Conservation (phyloP, 2,888 invertebrate genomes). For the Gordius sp. region DNA sequence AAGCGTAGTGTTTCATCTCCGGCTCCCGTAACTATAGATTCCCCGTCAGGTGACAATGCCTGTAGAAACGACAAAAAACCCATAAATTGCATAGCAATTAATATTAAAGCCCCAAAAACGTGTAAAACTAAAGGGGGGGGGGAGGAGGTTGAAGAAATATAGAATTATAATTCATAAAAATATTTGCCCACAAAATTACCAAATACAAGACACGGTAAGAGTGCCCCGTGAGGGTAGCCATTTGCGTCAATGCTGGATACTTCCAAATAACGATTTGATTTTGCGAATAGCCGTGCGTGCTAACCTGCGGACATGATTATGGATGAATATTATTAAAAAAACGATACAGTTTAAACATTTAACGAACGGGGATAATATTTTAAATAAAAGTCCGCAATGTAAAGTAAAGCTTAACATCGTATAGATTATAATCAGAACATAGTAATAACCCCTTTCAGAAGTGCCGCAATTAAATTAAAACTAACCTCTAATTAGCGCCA, state of each 20-base stretch:
- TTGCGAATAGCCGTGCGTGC: constrained; percentile 91
- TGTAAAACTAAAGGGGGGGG: neutral
- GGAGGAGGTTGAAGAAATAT: neutral
- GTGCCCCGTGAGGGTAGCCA: constrained; percentile 84
- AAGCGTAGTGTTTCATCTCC: constrained; percentile 90
- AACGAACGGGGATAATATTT: too few relatives aligned
- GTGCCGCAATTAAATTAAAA: too few relatives aligned
- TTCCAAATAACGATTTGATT: constrained; percentile 98
- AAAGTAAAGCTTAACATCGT: too few relatives aligned
- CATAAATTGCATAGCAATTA: neutral
- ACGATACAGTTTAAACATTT: too few relatives aligned
- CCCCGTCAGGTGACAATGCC: constrained; percentile 86
- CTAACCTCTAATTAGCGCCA: too few relatives aligned
- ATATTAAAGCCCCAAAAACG: neutral
- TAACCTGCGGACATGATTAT: constrained; percentile 31
- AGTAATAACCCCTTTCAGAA: too few relatives aligned
- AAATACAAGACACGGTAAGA: constrained; percentile 78
- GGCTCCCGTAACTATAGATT: constrained; percentile 91
- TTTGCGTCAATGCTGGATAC: constrained; percentile 79
- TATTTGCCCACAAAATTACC: constrained; percentile 24
- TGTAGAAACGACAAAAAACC: constrained; percentile 19
- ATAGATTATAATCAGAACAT: too few relatives aligned
- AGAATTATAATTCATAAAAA: constrained; percentile 8
- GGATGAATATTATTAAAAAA: too few relatives aligned
- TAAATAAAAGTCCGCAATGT: too few relatives aligned